Evolutionary conservation across 2,797 vertebrate species (phyloP).

Genomic region (Borostomias antarcticus): DNA sequence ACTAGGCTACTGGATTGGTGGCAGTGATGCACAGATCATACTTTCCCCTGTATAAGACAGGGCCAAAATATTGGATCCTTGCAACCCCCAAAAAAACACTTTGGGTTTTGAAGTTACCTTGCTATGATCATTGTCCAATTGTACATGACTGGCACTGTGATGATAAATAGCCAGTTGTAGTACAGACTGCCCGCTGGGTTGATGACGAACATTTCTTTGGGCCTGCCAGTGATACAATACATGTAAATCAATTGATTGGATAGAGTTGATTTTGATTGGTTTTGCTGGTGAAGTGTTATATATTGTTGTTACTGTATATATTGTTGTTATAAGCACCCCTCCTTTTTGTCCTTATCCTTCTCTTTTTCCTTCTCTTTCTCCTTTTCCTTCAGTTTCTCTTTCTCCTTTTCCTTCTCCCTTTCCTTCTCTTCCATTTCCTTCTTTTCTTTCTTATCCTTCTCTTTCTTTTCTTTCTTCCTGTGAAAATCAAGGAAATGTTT

Average conservation of each 20-base stretch:
- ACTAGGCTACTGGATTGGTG: background rate
- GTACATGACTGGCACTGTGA: constrained; percentile 96
- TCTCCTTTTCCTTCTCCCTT: constrained; percentile 65
- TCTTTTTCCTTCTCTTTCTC: constrained; percentile 68
- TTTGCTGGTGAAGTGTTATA: background rate
- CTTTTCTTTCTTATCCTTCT: constrained; percentile 27
- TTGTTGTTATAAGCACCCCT: constrained; percentile 33
- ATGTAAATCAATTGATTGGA: background rate
- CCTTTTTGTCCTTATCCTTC: constrained; percentile 68
- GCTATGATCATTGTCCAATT: constrained; percentile 97
- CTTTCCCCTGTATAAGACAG: background rate
- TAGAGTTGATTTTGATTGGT: constrained; percentile 5
- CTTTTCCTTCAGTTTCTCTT: constrained; percentile 67
- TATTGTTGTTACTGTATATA: background rate
- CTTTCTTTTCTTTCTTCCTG: constrained; percentile 36
- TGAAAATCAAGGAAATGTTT: too few species aligned
- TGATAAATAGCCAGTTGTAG: constrained; percentile 94
- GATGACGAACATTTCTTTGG: constrained; percentile 82
- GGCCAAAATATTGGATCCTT: background rate
- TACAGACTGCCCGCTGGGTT: constrained; percentile 90
- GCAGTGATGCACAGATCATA: background rate
- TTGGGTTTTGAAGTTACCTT: constrained; percentile 75
- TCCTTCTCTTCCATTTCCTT: constrained; percentile 60
- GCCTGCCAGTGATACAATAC: constrained; percentile 60
- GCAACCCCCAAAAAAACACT: background rate